Percentiles rank a stretch among this genome's conserved stretches.
phyloP scores from a whole-genome alignment of 2,113 vertebrate genomes.

The Thryonomys swinderianus region DNA sequence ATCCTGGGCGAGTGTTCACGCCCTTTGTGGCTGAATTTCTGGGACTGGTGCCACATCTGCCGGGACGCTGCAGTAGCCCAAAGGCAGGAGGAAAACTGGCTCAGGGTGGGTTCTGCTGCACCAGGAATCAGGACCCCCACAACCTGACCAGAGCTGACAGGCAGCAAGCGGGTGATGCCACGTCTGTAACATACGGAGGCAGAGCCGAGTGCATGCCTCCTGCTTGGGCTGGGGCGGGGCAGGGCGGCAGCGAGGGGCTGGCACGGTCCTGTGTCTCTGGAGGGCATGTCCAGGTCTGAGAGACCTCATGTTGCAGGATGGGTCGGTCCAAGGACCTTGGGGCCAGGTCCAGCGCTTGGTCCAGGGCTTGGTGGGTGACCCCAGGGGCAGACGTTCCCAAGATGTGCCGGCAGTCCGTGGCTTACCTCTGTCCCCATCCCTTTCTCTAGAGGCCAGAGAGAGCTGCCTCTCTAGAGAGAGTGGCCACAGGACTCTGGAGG shows the following conservation, averaged over 20 bases:
- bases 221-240: too few species aligned
- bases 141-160: not conserved
- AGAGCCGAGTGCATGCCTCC: not conserved
- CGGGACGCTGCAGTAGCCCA: not conserved
- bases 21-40: not conserved
- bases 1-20: not conserved
- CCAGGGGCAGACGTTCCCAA: not conserved
- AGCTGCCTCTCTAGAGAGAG: fast-evolving
- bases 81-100: not conserved
- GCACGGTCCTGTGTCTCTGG: not conserved
- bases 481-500: constrained; percentile 56
- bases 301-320: not conserved
- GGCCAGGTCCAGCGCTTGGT: not conserved
- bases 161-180: not conserved
- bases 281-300: not conserved
- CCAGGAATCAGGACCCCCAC: not conserved
- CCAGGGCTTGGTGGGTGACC: not conserved
- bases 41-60: not conserved
- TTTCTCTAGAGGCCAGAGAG: not conserved
- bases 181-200: not conserved
- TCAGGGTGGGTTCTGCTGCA: not conserved
- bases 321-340: not conserved
- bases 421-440: fast-evolving
- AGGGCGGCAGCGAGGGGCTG: too few species aligned
- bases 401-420: not conserved